A percentile compares a stretch with the other conserved stretches of the same genome.
Conservation (phyloP, 1,140 invertebrate genomes). For the Chrysomallon squamiferum region DNA sequence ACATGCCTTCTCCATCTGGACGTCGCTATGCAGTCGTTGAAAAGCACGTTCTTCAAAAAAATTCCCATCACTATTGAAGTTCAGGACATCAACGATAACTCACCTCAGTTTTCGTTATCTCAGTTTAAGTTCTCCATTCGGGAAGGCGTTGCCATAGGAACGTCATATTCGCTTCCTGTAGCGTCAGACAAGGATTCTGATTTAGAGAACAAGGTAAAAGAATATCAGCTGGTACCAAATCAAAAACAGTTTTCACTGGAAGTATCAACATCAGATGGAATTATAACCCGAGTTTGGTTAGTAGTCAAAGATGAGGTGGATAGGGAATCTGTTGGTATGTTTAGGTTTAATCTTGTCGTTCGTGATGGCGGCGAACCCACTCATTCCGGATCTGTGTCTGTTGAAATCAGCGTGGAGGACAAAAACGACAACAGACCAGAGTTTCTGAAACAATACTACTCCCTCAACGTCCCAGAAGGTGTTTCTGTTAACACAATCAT, state of each 20-base stretch:
- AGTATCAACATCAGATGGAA: constrained; percentile 2
- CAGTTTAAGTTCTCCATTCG: constrained; percentile 24
- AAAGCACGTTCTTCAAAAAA: constrained; percentile 25
- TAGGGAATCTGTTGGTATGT: constrained; percentile 79
- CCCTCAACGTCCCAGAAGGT: constrained; percentile 80
- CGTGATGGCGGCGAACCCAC: constrained; percentile 84
- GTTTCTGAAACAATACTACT: constrained; percentile 36
- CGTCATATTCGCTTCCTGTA: constrained; percentile 71
- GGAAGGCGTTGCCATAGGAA: constrained; percentile 64
- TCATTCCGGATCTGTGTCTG: constrained; percentile 82
- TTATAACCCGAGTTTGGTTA: constrained; percentile 16
- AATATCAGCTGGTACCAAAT: constrained; percentile 27
- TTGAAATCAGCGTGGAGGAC: constrained; percentile 88
- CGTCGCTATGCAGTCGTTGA: constrained; percentile 17
- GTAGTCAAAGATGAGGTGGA: constrained; percentile 71
- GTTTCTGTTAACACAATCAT: constrained; percentile 73
- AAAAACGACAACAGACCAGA: constrained; percentile 94
- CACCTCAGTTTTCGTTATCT: constrained; percentile 74
- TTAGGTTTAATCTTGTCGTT: constrained; percentile 85
- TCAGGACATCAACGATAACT: constrained; percentile 89
- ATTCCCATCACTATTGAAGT: constrained; percentile 30
- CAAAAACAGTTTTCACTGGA: constrained; percentile 16
- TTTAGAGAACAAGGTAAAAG: constrained; percentile 54
- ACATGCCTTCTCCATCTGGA: constrained; percentile 21
- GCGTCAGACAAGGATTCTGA: constrained; percentile 38